phyloP scores from a whole-genome alignment of 2,888 invertebrate genomes.

The Sialis lutaria region DNA sequence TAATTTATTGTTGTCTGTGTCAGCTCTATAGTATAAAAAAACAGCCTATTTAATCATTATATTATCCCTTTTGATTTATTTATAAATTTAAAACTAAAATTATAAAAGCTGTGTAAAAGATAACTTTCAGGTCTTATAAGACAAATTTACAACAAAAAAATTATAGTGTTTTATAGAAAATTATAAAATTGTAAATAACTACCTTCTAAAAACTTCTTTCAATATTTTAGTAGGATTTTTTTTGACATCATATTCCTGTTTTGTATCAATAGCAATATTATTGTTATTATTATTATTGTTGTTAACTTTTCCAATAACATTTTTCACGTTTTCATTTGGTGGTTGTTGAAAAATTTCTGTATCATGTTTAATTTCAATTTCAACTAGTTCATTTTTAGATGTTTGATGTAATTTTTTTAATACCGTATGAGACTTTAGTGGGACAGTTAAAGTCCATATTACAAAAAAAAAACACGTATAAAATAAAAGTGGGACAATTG shows the following conservation, averaged over 20 bases:
- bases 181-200: constrained; percentile 10
- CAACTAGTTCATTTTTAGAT: constrained; percentile 2
- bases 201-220: constrained; percentile 25
- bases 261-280: constrained; percentile 27
- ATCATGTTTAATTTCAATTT: constrained; percentile 1
- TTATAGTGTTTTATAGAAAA: no score
- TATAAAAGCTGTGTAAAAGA: background rate
- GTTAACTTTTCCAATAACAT: constrained; percentile 6
- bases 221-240: constrained; percentile 21
- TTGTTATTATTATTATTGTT: constrained; percentile 25
- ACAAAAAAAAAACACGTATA: constrained; percentile 33
- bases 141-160: no score
- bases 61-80: background rate
- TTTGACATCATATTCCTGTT: constrained; percentile 20
- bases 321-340: constrained; percentile 5
- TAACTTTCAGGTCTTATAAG: no score
- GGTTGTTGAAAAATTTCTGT: constrained; percentile 4
- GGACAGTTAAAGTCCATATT: constrained; percentile 31
- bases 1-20: constrained; percentile 34
- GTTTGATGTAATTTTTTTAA: constrained; percentile 7
- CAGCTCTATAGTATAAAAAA: constrained; percentile 31
- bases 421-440: constrained; percentile 21
- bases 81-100: background rate
- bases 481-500: constrained; percentile 32
- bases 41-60: background rate